Conservation (phyloP, 2,888 invertebrate genomes). For the Piscicola geometra region DNA sequence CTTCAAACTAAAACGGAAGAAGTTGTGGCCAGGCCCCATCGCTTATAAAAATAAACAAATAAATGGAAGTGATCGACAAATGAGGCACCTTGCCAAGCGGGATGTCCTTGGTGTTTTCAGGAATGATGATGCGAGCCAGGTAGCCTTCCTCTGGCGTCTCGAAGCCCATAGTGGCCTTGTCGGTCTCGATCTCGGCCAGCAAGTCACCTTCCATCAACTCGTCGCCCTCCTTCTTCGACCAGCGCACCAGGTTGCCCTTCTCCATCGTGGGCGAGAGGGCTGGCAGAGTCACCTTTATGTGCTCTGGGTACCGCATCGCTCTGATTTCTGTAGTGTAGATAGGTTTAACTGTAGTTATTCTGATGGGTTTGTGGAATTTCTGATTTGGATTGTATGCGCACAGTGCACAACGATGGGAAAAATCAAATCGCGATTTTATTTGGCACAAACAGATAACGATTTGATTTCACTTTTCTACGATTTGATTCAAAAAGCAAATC, state of each 20-base stretch:
- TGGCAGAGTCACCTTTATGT: slow-evolving; percentile 64
- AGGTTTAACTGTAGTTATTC: too few species aligned
- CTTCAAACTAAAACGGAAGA: too few species aligned
- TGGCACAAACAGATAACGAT: too few species aligned
- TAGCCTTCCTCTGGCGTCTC: slow-evolving; percentile 98
- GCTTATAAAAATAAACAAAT: too few species aligned
- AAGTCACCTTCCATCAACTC: slow-evolving; percentile 83
- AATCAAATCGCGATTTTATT: too few species aligned
- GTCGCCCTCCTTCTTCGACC: slow-evolving; percentile 75
- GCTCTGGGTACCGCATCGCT: slow-evolving; percentile 47
- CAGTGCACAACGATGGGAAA: too few species aligned
- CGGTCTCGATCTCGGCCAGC: slow-evolving; percentile 97
- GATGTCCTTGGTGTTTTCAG: slow-evolving; percentile 85
- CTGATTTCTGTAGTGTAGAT: neutral
- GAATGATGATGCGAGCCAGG: slow-evolving; percentile 84
- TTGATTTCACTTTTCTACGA: too few species aligned
- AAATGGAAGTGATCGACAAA: slow-evolving; percentile 58
- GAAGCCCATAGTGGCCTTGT: slow-evolving; percentile 99
- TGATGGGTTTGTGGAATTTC: too few species aligned
- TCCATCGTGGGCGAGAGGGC: slow-evolving; percentile 98
- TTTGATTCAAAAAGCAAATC: too few species aligned
- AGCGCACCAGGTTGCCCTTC: slow-evolving; percentile 87
- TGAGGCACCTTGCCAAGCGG: slow-evolving; percentile 75
- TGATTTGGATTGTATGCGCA: too few species aligned
- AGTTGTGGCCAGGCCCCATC: too few species aligned